Evolutionary conservation across 2,888 invertebrate species (phyloP).

Genomic region (Drosophila mayaguana): DNA sequence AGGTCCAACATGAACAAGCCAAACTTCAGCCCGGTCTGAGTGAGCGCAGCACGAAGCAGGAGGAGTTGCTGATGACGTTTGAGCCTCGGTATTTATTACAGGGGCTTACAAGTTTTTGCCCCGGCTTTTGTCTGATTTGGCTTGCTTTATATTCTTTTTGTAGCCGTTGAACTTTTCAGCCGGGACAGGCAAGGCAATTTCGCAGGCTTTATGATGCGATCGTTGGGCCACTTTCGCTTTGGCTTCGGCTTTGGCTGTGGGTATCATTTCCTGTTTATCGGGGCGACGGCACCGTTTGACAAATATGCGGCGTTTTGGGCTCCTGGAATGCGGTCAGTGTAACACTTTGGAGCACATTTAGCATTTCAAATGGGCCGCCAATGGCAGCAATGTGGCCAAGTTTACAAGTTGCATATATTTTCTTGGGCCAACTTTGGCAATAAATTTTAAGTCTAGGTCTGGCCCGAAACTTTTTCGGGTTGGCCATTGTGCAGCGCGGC

Average conservation of each 20-base stretch:
- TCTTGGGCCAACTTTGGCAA: conserved; percentile 69
- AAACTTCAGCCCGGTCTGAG: conserved; percentile 67
- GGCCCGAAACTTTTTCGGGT: conserved; percentile 40
- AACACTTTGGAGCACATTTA: conserved; percentile 68
- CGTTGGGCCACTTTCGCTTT: conserved; percentile 40
- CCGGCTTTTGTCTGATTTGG: conserved; percentile 22
- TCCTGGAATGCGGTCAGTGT: conserved; percentile 76
- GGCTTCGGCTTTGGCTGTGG: conserved; percentile 35
- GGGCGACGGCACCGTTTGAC: conserved; percentile 59
- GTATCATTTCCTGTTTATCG: conserved; percentile 73
- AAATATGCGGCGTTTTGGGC: conserved; percentile 70
- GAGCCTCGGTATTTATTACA: conserved; percentile 69
- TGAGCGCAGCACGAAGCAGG: conserved; percentile 38
- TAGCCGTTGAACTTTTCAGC: conserved; percentile 27
- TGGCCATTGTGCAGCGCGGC: conserved; percentile 19
- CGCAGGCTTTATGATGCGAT: conserved; percentile 74
- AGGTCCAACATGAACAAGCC: conserved; percentile 52
- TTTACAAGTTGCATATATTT: conserved; percentile 58
- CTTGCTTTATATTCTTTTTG: conserved; percentile 6
- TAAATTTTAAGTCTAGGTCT: conserved; percentile 70
- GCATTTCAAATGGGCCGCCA: conserved; percentile 60
- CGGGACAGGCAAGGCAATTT: conserved; percentile 48
- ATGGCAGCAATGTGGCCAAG: conserved; percentile 53
- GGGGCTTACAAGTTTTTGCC: conserved; percentile 57
- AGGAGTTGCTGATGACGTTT: conserved; percentile 47